Evolutionary conservation across 2,113 vertebrate genomes (phyloP).

Genomic region (Mobula birostris): DNA sequence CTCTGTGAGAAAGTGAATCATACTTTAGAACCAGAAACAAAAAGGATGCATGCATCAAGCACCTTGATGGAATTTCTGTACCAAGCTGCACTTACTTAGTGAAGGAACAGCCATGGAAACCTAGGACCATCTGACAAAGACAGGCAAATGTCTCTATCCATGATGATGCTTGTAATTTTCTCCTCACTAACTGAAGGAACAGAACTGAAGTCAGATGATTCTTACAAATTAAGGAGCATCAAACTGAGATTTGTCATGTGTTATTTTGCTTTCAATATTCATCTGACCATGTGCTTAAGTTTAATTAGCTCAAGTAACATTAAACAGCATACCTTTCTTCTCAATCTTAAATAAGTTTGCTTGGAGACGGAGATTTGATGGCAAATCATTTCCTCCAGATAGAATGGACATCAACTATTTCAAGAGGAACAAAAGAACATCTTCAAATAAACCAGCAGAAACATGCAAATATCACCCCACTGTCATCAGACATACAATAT

Average conservation of each 20-base stretch:
- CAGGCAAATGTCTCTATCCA: too few species aligned
- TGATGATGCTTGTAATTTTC: neutral
- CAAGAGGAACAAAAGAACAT: neutral
- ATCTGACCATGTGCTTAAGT: neutral
- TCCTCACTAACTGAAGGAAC: neutral
- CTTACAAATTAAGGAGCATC: neutral
- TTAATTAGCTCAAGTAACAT: neutral
- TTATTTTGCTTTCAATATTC: neutral
- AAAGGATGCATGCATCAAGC: too few species aligned
- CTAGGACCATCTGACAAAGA: neutral
- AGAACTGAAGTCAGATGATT: neutral
- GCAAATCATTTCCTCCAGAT: neutral
- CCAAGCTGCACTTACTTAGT: neutral
- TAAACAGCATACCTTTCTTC: conserved; percentile 10
- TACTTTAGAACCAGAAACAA: too few species aligned
- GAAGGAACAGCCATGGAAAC: neutral
- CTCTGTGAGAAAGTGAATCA: too few species aligned
- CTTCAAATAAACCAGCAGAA: neutral
- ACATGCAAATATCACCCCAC: neutral
- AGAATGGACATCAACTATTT: conserved; percentile 1
- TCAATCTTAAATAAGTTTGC: neutral
- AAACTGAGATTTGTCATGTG: neutral
- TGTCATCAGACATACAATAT: neutral
- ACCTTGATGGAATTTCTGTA: too few species aligned
- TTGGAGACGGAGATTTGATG: conserved; percentile 1